Conservation (phyloP, 1,140 invertebrate genomes). For the Zaprionus camerounensis region DNA sequence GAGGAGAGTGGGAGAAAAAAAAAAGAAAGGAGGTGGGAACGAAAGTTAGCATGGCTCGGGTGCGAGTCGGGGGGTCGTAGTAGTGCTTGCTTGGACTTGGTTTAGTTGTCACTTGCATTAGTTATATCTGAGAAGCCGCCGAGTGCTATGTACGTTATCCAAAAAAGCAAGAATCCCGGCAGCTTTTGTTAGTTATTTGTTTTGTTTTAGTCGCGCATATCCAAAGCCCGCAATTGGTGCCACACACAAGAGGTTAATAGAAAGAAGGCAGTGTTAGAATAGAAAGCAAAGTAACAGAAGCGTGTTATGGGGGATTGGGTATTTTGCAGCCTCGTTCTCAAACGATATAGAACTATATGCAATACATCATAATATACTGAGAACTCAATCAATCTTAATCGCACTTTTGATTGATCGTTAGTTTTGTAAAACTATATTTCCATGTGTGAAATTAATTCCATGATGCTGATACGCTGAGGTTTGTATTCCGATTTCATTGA, state of each 20-base stretch:
- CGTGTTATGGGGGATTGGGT: not conserved
- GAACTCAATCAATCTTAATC: not conserved
- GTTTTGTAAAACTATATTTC: not conserved
- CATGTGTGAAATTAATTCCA: not conserved
- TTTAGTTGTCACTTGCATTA: slow-evolving; percentile 71
- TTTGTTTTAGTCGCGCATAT: slow-evolving; percentile 62
- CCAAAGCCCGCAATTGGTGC: slow-evolving; percentile 60
- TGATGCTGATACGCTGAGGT: not conserved
- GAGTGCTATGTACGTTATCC: slow-evolving; percentile 73
- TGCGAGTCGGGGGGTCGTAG: slow-evolving; percentile 2
- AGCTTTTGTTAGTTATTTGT: slow-evolving; percentile 63
- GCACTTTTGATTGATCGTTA: not conserved
- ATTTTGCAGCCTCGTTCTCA: slow-evolving; percentile 3
- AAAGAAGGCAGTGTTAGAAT: slow-evolving; percentile 67
- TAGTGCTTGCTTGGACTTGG: slow-evolving; percentile 32
- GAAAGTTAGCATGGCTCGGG: slow-evolving; percentile 10
- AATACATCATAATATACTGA: not conserved
- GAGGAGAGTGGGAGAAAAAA: not conserved
- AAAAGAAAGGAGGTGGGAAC: not conserved
- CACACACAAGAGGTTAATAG: slow-evolving; percentile 63
- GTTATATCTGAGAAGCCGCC: slow-evolving; percentile 70
- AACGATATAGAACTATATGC: not conserved
- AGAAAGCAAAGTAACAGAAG: slow-evolving; percentile 25
- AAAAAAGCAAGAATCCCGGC: slow-evolving; percentile 73
- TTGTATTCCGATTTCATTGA: not conserved